These are phyloP conservation scores for Heliconius himera DNA, from an alignment of 1,140 invertebrate species.

Conservation along the genomic window DNA sequence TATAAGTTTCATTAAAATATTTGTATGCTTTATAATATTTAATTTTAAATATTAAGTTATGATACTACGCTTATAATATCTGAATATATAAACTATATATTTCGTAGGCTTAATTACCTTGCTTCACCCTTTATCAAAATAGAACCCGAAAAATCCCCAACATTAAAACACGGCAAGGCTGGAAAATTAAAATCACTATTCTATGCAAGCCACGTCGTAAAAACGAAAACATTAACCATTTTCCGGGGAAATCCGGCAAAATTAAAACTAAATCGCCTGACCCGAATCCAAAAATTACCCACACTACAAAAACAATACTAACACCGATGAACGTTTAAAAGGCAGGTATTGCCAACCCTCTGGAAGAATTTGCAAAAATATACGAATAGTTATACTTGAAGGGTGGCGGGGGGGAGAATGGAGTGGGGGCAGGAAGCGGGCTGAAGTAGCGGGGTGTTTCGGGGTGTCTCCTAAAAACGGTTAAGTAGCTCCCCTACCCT, in stretches of 20 bases:
- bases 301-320: conserved; percentile 59
- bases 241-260: conserved; percentile 61
- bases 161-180: neutral
- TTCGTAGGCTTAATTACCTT: neutral
- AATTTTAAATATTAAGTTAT: neutral
- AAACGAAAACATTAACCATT: conserved; percentile 52
- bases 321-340: conserved; percentile 63
- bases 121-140: conserved; percentile 9
- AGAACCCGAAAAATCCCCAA: conserved; percentile 13
- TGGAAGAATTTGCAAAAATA: conserved; percentile 79
- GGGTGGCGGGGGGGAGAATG: conserved; percentile 42
- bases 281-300: conserved; percentile 68
- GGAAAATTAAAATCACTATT: conserved; percentile 25
- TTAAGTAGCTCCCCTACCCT: conserved; percentile 79
- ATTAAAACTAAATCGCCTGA: conserved; percentile 79
- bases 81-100: neutral
- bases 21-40: neutral
- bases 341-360: conserved; percentile 73
- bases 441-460: conserved; percentile 67
- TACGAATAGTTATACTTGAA: conserved; percentile 70
- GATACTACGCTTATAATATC: neutral
- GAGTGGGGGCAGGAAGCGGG: conserved; percentile 68
- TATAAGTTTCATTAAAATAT: neutral
- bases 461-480: conserved; percentile 80
- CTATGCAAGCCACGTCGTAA: conserved; percentile 40